Conservation (phyloP, 2,888 invertebrate species). For the Yponomeuta plumbellus region DNA sequence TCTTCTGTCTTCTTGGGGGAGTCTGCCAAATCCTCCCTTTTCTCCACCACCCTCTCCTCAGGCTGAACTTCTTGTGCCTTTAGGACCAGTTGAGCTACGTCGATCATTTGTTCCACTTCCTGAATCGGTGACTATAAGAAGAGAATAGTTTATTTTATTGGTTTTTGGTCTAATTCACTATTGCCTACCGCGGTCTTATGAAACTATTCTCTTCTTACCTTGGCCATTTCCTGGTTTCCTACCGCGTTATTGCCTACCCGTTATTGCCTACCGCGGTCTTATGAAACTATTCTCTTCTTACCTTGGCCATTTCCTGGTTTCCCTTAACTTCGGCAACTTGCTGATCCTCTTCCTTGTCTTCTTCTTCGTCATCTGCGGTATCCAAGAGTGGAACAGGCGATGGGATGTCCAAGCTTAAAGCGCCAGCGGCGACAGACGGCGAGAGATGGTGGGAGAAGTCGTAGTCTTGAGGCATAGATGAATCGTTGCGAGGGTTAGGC, state of each 20-base stretch:
- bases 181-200: no score
- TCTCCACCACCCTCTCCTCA: conserved; percentile 4
- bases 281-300: conserved; percentile 22
- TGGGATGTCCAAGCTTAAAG: conserved; percentile 60
- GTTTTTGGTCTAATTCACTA: no score
- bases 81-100: not conserved
- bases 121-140: not conserved
- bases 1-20: conserved; percentile 50
- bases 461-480: conserved; percentile 73
- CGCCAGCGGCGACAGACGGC: conserved; percentile 57
- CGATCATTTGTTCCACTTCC: not conserved
- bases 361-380: conserved; percentile 41
- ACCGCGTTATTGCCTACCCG: no score
- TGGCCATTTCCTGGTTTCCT: conserved; percentile 38
- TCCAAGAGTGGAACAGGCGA: conserved; percentile 66
- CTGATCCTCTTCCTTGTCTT: conserved; percentile 33
- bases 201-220: conserved; percentile 13
- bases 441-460: conserved; percentile 70
- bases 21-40: conserved; percentile 11
- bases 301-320: conserved; percentile 39
- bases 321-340: conserved; percentile 30
- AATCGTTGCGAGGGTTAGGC: conserved; percentile 78
- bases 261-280: no score
- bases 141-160: not conserved
- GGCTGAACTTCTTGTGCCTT: not conserved